Evolutionary conservation across 2,113 vertebrate genomes (phyloP), one percentile per base, ranked within the genome.

Genomic region (Chaenocephalus aceratus): DNA sequence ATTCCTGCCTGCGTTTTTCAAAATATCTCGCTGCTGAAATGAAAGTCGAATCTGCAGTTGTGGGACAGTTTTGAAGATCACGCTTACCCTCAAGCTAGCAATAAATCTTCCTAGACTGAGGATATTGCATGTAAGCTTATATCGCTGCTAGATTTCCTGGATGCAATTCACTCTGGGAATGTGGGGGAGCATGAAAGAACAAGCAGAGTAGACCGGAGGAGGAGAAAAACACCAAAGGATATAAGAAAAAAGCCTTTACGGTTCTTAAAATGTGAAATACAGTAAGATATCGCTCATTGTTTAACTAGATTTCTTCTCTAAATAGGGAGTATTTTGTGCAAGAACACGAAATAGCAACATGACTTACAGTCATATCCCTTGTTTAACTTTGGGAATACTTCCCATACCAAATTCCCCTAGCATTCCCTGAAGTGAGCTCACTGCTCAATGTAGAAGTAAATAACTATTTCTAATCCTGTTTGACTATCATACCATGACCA

Each of bases 1-100:
- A 94, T 94, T 93, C 93, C 86, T 91, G 79, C 93, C 86, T 91
- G 79, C 34, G 72, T 88, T 86, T 82, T 89, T 92, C 74, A 85
- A 59, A 87, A 90, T 85, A 84, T 90, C 80, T 83, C 6, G 2
- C 78, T 78, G 88, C 88, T 84, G 87, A 90, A 92, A 89, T 82
- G 83, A 89, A 91, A 86, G 82, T 77, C 60, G 5, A 71, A 84
- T 90, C 80, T 83, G 65, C 78, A 49, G 82, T 87, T 79, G 49
- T 53, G 67, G 78, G 61, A 23, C 73, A 63, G 80, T 79, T 88
- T 79, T 84, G 72, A 89, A 84, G 75, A 75, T 59, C 64, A 69
- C 72, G 18, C 34, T 0, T 68, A 46, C 23, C 88, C 84, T 72
- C 15, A 3, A 80, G 87, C 84, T 68, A 80, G 68, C 75, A 52